Percentiles rank a stretch among this genome's conserved stretches.
Conservation (phyloP, 2,888 invertebrate species). For the Amblyteles armatorius region DNA sequence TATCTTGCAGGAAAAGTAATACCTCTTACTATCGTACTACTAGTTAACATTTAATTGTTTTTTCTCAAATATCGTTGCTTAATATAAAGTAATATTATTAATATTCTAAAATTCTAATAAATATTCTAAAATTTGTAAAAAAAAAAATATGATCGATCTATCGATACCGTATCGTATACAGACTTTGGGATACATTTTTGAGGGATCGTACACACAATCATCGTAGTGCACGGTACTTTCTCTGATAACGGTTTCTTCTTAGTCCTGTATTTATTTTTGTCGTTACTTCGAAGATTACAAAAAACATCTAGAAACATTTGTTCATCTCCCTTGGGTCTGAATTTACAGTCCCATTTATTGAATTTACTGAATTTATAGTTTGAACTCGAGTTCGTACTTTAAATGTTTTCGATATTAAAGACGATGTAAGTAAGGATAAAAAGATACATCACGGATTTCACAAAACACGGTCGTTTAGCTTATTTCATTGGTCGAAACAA, state of each 20-base stretch:
- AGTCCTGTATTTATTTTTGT: conserved; percentile 30
- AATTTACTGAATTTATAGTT: no score
- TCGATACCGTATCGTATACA: not conserved
- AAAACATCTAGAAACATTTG: not conserved
- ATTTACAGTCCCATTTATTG: not conserved
- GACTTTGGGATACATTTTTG: conserved; percentile 15
- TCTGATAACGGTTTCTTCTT: conserved; percentile 40
- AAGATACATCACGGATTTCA: not conserved
- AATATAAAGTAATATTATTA: not conserved
- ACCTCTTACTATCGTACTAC: not conserved
- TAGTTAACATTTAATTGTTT: not conserved
- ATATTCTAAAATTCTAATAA: no score
- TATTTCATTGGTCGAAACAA: not conserved
- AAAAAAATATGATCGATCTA: not conserved
- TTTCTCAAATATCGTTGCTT: not conserved
- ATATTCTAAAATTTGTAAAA: no score
- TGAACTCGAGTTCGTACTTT: no score
- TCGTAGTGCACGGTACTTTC: conserved; percentile 66
- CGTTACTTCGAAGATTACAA: conserved; percentile 32
- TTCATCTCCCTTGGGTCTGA: not conserved
- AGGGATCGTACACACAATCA: conserved; percentile 34
- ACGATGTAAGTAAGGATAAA: not conserved
- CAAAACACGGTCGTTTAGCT: not conserved
- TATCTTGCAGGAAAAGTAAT: conserved; percentile 3
- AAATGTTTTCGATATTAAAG: no score